Evolutionary conservation across 37 sponge, comb jelly and placozoan genomes (phyloP), one percentile per base, ranked within the genome.

Genomic region (Geodia barretti): DNA sequence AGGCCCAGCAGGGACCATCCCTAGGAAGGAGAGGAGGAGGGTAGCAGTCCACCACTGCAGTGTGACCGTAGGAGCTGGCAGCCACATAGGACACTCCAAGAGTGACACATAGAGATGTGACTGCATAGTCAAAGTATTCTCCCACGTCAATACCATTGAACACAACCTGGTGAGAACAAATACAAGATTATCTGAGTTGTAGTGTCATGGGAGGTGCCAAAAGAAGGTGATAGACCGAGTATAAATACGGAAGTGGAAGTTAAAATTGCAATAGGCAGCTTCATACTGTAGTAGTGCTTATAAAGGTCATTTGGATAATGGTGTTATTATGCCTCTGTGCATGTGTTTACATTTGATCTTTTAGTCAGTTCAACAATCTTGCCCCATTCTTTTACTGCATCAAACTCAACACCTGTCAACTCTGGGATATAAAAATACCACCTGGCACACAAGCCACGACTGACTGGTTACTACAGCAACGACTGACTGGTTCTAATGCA

Each of bases 31-130:
- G 41, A 39, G 66, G 21, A 2, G 62, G 39, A 17, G 89, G 89
- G 68, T 78, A 89, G 66, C 77, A 82, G 66, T 89, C 89, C 0
- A 74, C 77, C 1, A 89, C 78, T 62, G 84, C 84, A 3, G 89
- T 89, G 73, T 89, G 89, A 1, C 89, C 89, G 40, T 83, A 89
- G 1, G 89, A 89, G 63, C 89, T 89, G 33, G 79, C 89, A 59
- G 84, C 25, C 35, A 89, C 61, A 68, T 89, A 89, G 23, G 80
- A 74, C 0, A 81, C 28, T 25, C 79, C 72, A 31, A 89, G 77
- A 72, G 59, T 33, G 38, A 40, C 47, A 70, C 89, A 83, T 59
- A 89, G 58, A 17, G 89, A 89, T 29, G 74, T 59, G 24, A 89
- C 84, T 60, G 84, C 84, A 54, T 77, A 84, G 74, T 89, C 89